A percentile compares a stretch with the other conserved stretches of the same genome.
Evolutionary conservation across 2,888 invertebrate species (phyloP).

Genomic region (Campaea margaritaria): DNA sequence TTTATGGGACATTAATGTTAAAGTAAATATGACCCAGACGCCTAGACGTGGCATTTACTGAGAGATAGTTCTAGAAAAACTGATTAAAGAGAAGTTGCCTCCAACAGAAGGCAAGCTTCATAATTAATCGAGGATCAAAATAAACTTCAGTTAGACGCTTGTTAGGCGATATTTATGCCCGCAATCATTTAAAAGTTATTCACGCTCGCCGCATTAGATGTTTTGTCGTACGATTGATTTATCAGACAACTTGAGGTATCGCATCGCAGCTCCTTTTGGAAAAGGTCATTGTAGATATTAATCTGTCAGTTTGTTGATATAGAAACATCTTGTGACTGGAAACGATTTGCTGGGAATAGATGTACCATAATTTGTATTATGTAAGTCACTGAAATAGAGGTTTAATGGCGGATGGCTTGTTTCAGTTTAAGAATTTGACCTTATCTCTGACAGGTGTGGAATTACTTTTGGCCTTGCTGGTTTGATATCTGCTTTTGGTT

Average conservation of each 20-base stretch:
- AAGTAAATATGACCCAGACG: no score
- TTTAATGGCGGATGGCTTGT: conserved; percentile 19
- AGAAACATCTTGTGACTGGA: conserved; percentile 28
- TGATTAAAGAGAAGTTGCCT: not conserved
- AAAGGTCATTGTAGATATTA: conserved; percentile 37
- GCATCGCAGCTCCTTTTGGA: conserved; percentile 31
- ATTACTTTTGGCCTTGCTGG: conserved; percentile 8
- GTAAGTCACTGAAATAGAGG: conserved; percentile 19
- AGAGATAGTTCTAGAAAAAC: not conserved
- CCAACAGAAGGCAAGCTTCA: not conserved
- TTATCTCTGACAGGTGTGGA: conserved; percentile 1
- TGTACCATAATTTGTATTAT: conserved; percentile 25
- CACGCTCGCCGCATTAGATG: conserved; percentile 25
- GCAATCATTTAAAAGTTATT: conserved; percentile 29
- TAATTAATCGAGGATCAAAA: conserved; percentile 18
- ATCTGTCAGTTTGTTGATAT: conserved; percentile 27
- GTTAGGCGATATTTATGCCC: conserved; percentile 36
- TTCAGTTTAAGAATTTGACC: conserved; percentile 25
- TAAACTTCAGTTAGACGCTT: conserved; percentile 16
- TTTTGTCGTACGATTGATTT: conserved; percentile 42
- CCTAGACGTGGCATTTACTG: no score
- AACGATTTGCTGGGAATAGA: conserved; percentile 25
- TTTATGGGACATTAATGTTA: no score
- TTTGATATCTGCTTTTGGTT: not conserved
- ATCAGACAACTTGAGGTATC: conserved; percentile 33